Base-by-base conservation (phyloP, 2,888 invertebrate species). In the Drosophila incognita region DNA sequence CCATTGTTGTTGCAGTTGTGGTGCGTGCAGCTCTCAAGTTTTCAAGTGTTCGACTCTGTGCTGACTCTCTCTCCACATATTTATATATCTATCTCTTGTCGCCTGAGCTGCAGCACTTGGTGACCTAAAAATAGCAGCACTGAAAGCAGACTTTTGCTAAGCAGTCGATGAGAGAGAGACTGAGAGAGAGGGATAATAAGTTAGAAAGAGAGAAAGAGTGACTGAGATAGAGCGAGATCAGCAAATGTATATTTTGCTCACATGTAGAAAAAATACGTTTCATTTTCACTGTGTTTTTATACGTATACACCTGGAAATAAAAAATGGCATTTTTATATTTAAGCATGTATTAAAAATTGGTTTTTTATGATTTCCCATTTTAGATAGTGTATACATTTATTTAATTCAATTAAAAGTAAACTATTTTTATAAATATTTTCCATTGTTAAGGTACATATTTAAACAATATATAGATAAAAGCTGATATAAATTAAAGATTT, bases 21-120 rank as follows among this genome's bases (percentile, higher is more conserved):
- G 67, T 85, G 86, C 86, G 76, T 85, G 86, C 83, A 79, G 69
- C 48, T 76, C 57, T 35, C 68, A 86, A 81, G 70, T 69, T 81
- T 67, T 40, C 66, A 64, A 66, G 48, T 62, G 51, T 35, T 57
- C 38, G 48, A n/a, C 49, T 56, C 48, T 36, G 24, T n/a, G 21
- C 24, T 29, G 0, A 31, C 10, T 38, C 13, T 5, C 21, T 31
- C 18, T 13, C 2, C 35, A 0, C 15, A 21, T 3, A 21, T 13
- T 4, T 35, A 2, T 35, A 10, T 31, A 18, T 8, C 29, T 33
- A 2, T 40, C 5, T 63, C 13, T 29, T 10, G 33, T 52, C 13
- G 29, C 29, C 33, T 59, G 63, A 64, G 29, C 42, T 53, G 46
- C 2, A 60, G 46, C 64, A 24, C 36, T 46, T 24, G 46, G 42